A percentile compares a stretch with the other conserved stretches of the same genome.
These are phyloP conservation scores for Heliconius hermathena DNA, from an alignment of 1,140 invertebrate genomes.

Conservation along the genomic window DNA sequence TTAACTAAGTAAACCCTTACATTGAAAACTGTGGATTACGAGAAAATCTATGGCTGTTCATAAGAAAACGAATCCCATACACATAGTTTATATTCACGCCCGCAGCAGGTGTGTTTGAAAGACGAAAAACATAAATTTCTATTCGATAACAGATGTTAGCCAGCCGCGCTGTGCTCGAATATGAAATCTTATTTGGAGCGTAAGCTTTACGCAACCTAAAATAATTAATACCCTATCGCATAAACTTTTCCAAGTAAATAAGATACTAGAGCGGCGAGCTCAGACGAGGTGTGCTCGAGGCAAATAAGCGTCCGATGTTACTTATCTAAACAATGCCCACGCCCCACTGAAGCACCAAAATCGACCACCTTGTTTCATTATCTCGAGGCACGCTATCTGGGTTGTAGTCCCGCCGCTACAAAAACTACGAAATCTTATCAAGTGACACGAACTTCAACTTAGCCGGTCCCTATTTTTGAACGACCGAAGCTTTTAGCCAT, in stretches of 20 bases:
- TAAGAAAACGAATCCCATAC: constrained; percentile 40
- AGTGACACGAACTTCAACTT: constrained; percentile 74
- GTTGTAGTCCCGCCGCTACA: constrained; percentile 64
- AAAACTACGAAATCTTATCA: constrained; percentile 77
- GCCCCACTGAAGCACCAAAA: constrained; percentile 56
- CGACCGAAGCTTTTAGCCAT: constrained; percentile 72
- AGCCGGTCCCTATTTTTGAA: constrained; percentile 71
- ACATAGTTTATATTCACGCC: constrained; percentile 60
- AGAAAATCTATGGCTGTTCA: constrained; percentile 43
- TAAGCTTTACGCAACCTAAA: constrained; percentile 55
- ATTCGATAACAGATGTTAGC: constrained; percentile 74
- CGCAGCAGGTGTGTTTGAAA: constrained; percentile 72
- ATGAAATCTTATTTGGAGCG: constrained; percentile 61
- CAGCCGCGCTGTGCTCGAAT: constrained; percentile 61
- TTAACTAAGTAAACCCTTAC: constrained; percentile 60
- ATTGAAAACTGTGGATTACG: constrained; percentile 40
- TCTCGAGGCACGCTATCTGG: constrained; percentile 67
- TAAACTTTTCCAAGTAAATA: constrained; percentile 33
- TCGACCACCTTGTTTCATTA: constrained; percentile 61
- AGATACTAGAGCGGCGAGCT: constrained; percentile 39
- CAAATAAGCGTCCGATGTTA: constrained; percentile 56
- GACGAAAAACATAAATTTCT: constrained; percentile 73
- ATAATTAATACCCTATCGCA: constrained; percentile 49
- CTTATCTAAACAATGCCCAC: constrained; percentile 65
- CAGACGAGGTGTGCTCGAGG: constrained; percentile 45